Conservation (phyloP, 2,113 vertebrate genomes). For the Muscicapa adusta region DNA sequence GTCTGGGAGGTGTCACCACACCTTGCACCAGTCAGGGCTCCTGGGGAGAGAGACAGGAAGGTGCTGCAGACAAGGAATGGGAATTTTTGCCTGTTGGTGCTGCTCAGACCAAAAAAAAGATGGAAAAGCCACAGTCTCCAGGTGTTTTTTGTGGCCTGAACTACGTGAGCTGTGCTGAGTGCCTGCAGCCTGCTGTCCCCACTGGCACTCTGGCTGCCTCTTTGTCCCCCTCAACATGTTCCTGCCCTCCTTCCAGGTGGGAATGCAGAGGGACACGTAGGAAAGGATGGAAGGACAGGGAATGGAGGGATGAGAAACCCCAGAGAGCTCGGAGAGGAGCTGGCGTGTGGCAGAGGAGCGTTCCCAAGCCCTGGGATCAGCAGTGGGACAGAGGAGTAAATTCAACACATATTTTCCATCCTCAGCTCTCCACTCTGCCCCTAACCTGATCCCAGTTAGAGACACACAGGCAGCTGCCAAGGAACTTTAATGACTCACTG, state of each 20-base stretch:
- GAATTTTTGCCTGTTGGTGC: neutral
- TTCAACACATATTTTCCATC: conserved; percentile 63
- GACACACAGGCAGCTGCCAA: conserved; percentile 38
- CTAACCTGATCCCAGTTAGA: conserved; percentile 66
- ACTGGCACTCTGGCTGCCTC: neutral
- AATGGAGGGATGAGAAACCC: neutral
- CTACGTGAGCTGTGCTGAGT: neutral
- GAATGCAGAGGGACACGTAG: neutral
- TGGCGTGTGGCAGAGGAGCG: neutral
- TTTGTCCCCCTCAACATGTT: neutral
- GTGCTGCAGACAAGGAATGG: neutral
- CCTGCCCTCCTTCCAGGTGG: neutral
- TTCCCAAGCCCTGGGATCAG: conserved; percentile 1
- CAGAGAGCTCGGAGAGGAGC: neutral
- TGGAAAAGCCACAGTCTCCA: neutral
- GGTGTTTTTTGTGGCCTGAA: neutral
- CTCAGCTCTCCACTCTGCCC: conserved; percentile 36
- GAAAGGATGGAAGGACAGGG: neutral
- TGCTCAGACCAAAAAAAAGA: neutral
- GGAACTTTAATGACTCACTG: conserved; percentile 66
- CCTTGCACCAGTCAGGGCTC: neutral
- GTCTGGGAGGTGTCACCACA: too few species aligned
- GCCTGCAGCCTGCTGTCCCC: neutral
- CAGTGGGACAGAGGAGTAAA: conserved; percentile 32
- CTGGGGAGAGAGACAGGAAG: neutral